Conservation (phyloP, 2,888 invertebrate species). For the Thecophora atra region DNA sequence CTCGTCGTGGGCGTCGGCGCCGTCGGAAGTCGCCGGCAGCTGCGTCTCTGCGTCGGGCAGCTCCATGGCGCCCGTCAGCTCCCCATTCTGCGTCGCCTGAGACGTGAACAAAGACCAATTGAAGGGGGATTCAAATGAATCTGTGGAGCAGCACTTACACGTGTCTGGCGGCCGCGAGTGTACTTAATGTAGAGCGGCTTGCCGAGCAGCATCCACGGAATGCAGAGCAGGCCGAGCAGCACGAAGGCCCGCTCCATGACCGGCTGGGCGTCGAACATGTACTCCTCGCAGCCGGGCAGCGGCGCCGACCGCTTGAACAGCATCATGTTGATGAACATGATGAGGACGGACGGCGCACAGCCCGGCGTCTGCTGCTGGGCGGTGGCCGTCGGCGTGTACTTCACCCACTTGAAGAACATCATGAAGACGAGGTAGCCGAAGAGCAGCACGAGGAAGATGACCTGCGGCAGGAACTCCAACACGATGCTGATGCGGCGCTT, state of each 20-base stretch:
- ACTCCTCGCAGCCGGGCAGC: conserved; percentile 68
- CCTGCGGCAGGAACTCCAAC: conserved; percentile 90
- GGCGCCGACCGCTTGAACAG: conserved; percentile 70
- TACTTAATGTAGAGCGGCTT: conserved; percentile 82
- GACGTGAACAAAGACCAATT: conserved; percentile 38
- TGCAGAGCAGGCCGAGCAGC: conserved; percentile 81
- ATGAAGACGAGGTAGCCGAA: conserved; percentile 93
- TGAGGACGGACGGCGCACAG: conserved; percentile 80
- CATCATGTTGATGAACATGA: conserved; percentile 84
- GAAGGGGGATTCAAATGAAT: neutral
- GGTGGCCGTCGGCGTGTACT: conserved; percentile 70
- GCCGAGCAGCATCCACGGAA: conserved; percentile 93
- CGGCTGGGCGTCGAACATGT: conserved; percentile 78
- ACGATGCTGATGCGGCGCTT: conserved; percentile 75
- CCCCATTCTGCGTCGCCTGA: conserved; percentile 69
- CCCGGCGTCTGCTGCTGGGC: conserved; percentile 64
- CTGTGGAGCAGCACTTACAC: conserved; percentile 47
- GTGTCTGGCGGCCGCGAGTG: conserved; percentile 54
- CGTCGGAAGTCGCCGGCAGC: conserved; percentile 47
- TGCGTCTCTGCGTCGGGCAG: conserved; percentile 49
- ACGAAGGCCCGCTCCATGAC: conserved; percentile 81
- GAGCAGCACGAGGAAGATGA: conserved; percentile 84
- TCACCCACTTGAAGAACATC: conserved; percentile 93
- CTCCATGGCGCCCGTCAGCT: conserved; percentile 74
- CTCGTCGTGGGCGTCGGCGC: conserved; percentile 66